Percentiles rank a stretch among this genome's conserved stretches.
Conservation (phyloP, 1,140 invertebrate species). For the Tetragnatha versicolor region DNA sequence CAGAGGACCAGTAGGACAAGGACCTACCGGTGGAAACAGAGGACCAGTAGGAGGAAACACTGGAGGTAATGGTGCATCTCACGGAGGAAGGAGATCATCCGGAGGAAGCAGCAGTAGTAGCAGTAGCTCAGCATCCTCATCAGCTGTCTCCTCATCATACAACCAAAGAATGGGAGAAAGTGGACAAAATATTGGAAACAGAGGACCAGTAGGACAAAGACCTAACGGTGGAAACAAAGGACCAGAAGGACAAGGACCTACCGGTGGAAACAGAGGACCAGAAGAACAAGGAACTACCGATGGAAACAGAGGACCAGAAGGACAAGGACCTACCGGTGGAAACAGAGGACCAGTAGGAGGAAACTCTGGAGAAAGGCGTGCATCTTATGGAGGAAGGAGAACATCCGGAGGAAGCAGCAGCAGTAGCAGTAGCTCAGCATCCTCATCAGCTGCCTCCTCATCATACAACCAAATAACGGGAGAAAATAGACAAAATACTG, state of each 20-base stretch:
- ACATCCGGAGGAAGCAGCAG: not conserved
- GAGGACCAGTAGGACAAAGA: too few relatives aligned
- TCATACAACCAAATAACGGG: not conserved
- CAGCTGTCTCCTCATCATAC: not conserved
- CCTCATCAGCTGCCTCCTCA: not conserved
- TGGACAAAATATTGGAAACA: too few relatives aligned
- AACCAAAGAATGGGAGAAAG: too few relatives aligned
- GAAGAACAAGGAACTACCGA: not conserved
- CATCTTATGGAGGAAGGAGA: not conserved
- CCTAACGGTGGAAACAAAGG: too few relatives aligned
- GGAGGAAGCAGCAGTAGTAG: not conserved
- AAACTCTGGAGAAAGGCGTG: not conserved
- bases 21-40: not conserved
- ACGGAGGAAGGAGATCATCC: not conserved
- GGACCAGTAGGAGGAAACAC: not conserved
- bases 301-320: too few relatives aligned
- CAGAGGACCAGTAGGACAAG: too few relatives aligned
- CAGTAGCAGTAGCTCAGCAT: not conserved
- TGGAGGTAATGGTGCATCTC: not conserved
- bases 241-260: too few relatives aligned
- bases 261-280: not conserved
- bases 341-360: too few relatives aligned
- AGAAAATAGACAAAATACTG: too few relatives aligned
- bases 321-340: too few relatives aligned
- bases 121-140: not conserved